These are phyloP conservation scores for Callopanchax toddi DNA, from an alignment of 2,113 vertebrate genomes.

Conservation along the genomic window DNA sequence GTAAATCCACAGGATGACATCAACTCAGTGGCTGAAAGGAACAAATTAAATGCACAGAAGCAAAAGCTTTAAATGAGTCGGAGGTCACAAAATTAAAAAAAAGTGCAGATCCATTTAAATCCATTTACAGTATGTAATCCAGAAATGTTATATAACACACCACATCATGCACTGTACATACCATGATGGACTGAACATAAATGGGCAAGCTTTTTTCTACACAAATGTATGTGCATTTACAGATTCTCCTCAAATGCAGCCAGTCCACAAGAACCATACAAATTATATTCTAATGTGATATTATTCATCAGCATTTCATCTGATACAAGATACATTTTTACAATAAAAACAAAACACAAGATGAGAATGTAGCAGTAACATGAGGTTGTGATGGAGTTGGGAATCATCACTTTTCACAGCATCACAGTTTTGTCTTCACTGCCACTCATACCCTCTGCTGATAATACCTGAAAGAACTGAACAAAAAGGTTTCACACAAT, in stretches of 20 bases:
- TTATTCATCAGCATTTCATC: too few species aligned
- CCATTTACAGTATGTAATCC: constrained; percentile 1
- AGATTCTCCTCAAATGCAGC: too few species aligned
- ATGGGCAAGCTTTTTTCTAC: not conserved
- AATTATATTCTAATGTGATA: too few species aligned
- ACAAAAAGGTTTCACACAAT: not conserved
- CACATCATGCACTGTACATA: not conserved
- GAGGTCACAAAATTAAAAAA: not conserved
- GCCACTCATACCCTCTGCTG: not conserved
- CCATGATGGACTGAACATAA: not conserved
- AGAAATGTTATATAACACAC: not conserved
- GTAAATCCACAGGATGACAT: constrained; percentile 6
- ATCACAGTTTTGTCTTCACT: not conserved
- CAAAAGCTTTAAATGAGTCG: not conserved
- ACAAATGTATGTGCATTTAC: not conserved
- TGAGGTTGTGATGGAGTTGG: not conserved
- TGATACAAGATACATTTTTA: not conserved
- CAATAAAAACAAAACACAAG: not conserved
- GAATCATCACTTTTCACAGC: not conserved
- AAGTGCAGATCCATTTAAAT: constrained; percentile 16
- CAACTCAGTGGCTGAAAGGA: constrained; percentile 4
- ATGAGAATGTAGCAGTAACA: not conserved
- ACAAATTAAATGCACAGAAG: constrained; percentile 9
- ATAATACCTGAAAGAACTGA: not conserved
- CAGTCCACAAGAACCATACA: too few species aligned